Percentiles rank a stretch among this genome's conserved stretches.
phyloP scores from a whole-genome alignment of 2,888 invertebrate species.

The Ptilodon capucinus region DNA sequence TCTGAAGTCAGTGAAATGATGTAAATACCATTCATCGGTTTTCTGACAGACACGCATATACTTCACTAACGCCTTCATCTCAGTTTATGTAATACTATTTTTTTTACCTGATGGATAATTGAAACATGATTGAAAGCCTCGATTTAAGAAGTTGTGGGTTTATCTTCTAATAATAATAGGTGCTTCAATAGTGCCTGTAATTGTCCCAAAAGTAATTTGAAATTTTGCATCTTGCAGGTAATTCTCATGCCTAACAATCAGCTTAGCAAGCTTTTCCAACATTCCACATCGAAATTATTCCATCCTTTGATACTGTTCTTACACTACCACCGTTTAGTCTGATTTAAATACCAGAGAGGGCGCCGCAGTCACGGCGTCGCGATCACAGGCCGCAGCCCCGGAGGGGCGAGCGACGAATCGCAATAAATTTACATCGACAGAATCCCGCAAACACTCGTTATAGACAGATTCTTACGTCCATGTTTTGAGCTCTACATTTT shows the following conservation, averaged over 20 bases:
- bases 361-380: not conserved
- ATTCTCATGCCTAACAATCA: not conserved
- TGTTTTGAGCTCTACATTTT: not conserved
- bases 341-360: not conserved
- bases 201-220: not conserved
- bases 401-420: not conserved
- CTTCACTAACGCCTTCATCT: no score
- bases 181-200: no score
- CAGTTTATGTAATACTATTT: no score
- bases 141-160: no score
- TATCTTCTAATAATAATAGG: no score
- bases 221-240: not conserved
- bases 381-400: not conserved
- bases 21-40: no score
- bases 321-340: not conserved
- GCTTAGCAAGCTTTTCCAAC: not conserved
- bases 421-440: not conserved
- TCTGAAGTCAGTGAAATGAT: no score
- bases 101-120: no score
- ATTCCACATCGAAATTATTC: not conserved
- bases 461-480: not conserved
- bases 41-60: no score
- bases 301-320: not conserved
- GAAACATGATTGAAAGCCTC: no score
- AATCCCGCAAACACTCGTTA: not conserved